Evolutionary conservation across 2,113 vertebrate species (phyloP), one percentile per base, ranked within the genome.

Genomic region (Erpornis zantholeuca): DNA sequence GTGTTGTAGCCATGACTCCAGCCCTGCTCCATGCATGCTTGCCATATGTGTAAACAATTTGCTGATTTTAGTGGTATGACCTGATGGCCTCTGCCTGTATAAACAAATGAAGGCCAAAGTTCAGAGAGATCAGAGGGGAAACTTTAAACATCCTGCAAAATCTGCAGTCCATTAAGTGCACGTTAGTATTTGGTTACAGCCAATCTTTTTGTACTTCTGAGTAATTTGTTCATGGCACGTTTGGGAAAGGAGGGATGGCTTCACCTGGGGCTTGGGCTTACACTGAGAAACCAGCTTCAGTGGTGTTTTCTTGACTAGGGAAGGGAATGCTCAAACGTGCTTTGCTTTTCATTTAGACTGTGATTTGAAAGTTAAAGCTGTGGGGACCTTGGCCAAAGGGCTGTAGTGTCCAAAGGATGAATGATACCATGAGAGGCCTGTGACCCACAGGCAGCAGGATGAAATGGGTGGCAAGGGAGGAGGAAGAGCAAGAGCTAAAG

Each of bases 21-120:
- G 85, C 82, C 71, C 92, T 10, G 45, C 89, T 95, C 95, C 80
- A 23, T 93, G 77, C 11, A 4, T 94, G 91, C 83, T 82, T 33
- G 20, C 96, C 96, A 96, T 93, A 81, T 96, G 97, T 96, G 95
- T 94, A 97, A 97, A 97, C 92, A 94, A 6, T 82, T 96, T 93
- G 92, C 95, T 97, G 94, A 72, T 95, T 92, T 83, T 93, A 90
- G 35, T 94, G 89, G 73, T 97, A 47, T 82, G 95, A 94, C 95
- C 95, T 94, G 7, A 75, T 92, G 77, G 73, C 94, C 93, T 96
- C 65, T 49, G 82, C 38, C 61, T 91, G 72, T 91, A 60, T 96
- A 97, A 98, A 98, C 96, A 98, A 96, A 96, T 77, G 88, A 63
- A 97, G 97, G 97, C 63, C 96, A 96, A 96, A 98, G 97, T 97